Base-by-base conservation (phyloP, 2,113 vertebrate species). In the Hystrix brachyura region DNA sequence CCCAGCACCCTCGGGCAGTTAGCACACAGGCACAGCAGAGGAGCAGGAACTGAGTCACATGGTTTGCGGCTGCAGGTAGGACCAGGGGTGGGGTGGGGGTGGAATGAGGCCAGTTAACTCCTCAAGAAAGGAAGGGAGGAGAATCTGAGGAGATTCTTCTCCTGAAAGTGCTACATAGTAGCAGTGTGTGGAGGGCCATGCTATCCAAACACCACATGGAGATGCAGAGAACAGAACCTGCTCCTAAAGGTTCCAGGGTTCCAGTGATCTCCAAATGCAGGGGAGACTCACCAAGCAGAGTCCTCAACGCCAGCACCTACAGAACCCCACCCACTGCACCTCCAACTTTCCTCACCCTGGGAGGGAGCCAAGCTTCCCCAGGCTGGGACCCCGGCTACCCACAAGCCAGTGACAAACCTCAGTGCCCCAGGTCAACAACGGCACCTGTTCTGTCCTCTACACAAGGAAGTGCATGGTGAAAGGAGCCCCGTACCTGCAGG, bases 401-500 rank as follows among this genome's bases (percentile, higher is more conserved):
- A 34, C 2, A n/a, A 55, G 38, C n/a, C 57, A 38, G 46, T 25
- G 11, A 2, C 0, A 78, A 13, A 67, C 21, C n/a, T 43, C n/a
- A 11, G 43, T 62, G 25, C 55, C 0, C 9, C 29, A 55, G 55
- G 48, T 48, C 79, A 62, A 67, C 43, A 64, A 11, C 0, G 46
- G 43, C 12, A 5, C n/a, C 32, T 8, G 32, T 34, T 12, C 1
- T 59, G 59, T 62, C 51, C 60, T 67, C 5, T 18, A 6, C n/a
- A 18, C 46, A 32, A 25, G 1, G 3, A 51, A 62, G 29, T 2
- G 21, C 86, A 51, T 27, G 48, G 19, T 2, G 1, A 27, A 32
- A 21, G 78, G 21, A 23, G 53, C 27, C 71, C 86, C 74, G 19
- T 98, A 99, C 99, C 99, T 99, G 99, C 97, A 99, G 98, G 62